Conservation (phyloP, 2,888 invertebrate species). For the Atherix ibis region DNA sequence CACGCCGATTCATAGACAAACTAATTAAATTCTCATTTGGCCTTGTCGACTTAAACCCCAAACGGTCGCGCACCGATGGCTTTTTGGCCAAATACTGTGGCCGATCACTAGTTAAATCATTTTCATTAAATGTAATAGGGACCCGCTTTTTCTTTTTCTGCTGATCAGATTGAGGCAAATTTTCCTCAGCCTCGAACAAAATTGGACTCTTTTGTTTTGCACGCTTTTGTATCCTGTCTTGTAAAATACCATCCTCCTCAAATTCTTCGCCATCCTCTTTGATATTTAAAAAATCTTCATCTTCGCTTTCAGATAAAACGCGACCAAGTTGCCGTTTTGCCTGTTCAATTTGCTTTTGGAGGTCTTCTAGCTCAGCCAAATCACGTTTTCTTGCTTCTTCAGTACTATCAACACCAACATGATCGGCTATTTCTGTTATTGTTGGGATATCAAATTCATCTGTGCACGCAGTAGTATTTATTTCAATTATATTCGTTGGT, state of each 20-base stretch:
- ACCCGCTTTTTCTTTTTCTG: constrained; percentile 3
- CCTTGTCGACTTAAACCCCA: constrained; percentile 27
- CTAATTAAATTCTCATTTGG: constrained; percentile 14
- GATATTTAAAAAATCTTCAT: constrained; percentile 49
- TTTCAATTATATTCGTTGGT: not conserved
- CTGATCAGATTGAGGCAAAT: not conserved
- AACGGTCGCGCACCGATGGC: constrained; percentile 34
- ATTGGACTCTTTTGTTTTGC: constrained; percentile 26
- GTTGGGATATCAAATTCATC: constrained; percentile 36
- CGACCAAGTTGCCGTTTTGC: constrained; percentile 38
- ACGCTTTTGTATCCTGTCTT: constrained; percentile 15
- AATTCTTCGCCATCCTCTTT: constrained; percentile 43
- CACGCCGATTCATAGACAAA: constrained; percentile 19
- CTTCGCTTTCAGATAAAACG: constrained; percentile 36
- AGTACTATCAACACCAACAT: constrained; percentile 5
- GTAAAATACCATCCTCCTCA: constrained; percentile 14
- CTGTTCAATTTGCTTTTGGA: constrained; percentile 46
- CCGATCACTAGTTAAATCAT: not conserved
- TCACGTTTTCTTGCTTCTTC: constrained; percentile 29
- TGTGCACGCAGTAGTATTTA: constrained; percentile 13
- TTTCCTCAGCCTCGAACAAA: constrained; percentile 18
- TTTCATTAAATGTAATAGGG: constrained; percentile 8
- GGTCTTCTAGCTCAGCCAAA: constrained; percentile 36
- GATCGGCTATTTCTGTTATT: constrained; percentile 28
- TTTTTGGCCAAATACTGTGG: constrained; percentile 16